A percentile compares a stretch with the other conserved stretches of the same genome.
Evolutionary conservation across 2,888 invertebrate genomes (phyloP).

Genomic region (Himalopsyche tibetana): DNA sequence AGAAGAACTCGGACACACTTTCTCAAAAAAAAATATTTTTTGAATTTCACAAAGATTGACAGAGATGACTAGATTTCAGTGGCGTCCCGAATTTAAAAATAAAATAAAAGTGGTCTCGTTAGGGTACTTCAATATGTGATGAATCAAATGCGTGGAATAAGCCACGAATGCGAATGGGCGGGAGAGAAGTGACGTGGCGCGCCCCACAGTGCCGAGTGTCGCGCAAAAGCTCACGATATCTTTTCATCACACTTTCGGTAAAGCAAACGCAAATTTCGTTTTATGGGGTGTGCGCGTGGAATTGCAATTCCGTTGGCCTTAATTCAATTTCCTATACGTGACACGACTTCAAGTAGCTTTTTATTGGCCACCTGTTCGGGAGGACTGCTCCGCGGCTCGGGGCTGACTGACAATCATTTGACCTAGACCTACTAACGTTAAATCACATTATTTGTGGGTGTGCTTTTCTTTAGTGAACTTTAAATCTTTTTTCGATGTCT

Average conservation of each 20-base stretch:
- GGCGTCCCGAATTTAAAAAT: too few species aligned
- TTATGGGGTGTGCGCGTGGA: constrained; percentile 16
- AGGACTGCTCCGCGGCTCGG: not conserved
- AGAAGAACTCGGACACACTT: too few species aligned
- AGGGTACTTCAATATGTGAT: too few species aligned
- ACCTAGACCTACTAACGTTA: not conserved
- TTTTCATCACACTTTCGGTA: constrained; percentile 23
- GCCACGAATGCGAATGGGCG: too few species aligned
- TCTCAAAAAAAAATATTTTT: too few species aligned
- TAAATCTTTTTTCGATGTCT: too few species aligned
- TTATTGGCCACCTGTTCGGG: constrained; percentile 26
- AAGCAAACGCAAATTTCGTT: constrained; percentile 14
- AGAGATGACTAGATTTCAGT: too few species aligned
- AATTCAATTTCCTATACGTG: constrained; percentile 20
- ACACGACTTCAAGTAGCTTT: not conserved
- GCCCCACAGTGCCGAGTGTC: not conserved
- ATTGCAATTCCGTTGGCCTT: constrained; percentile 28
- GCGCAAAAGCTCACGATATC: not conserved
- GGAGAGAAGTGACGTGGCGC: not conserved
- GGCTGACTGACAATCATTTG: not conserved
- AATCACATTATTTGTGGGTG: not conserved
- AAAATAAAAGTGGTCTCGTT: too few species aligned
- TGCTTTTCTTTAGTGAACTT: too few species aligned
- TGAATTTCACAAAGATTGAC: too few species aligned
- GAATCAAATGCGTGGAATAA: too few species aligned